Base-by-base conservation (phyloP, 2,888 invertebrate species). In the Drosophila subsilvestris region DNA sequence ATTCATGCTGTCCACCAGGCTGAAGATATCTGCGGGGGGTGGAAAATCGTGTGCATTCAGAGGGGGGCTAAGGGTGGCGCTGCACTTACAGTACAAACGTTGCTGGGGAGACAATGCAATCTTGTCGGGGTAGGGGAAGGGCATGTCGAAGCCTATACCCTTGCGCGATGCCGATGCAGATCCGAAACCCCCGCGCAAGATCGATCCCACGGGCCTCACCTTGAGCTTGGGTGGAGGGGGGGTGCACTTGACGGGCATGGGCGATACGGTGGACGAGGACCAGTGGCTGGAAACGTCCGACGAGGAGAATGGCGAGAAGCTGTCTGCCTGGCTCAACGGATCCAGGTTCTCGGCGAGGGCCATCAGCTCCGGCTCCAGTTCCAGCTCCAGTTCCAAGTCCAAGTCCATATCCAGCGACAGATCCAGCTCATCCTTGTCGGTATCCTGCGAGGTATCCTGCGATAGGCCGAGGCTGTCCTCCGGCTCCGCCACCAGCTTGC, bases 11-110 rank as follows among this genome's bases (percentile, higher is more conserved):
- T 80, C 70, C n/a, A 78, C 70, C 9, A 76, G 6, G 7, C 47
- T 54, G 9, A 78, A 74, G 6, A 83, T 65, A 43, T 62, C 80
- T 74, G n/a, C 0, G 9, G 14, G 12, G 2, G n/a, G n/a, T n/a
- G n/a, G n/a, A n/a, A 6, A n/a, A 7, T 12, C 32, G 10, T 14
- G 4, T 2, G 32, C 12, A 5, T 14, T 32, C 1, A 14, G 32
- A 5, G 12, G 32, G 12, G 4, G 4, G 12, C 4, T 32, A 12
- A 0, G 22, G 25, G 25, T 25, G 25, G 25, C 6, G 25, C 6
- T 32, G 6, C 14, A 63, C 83, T 69, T n/a, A 83, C 80, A 78
- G 1, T 47, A 32, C 1, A 71, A 60, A 1, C 78, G 83, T 0
- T 53, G 50, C 42, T 57, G 49, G 8, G 51, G 57, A 10, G 49